Percentiles rank a stretch among this genome's conserved stretches.
Evolutionary conservation across 2,113 vertebrate species (phyloP).

Genomic region (Psephotus haematonotus): DNA sequence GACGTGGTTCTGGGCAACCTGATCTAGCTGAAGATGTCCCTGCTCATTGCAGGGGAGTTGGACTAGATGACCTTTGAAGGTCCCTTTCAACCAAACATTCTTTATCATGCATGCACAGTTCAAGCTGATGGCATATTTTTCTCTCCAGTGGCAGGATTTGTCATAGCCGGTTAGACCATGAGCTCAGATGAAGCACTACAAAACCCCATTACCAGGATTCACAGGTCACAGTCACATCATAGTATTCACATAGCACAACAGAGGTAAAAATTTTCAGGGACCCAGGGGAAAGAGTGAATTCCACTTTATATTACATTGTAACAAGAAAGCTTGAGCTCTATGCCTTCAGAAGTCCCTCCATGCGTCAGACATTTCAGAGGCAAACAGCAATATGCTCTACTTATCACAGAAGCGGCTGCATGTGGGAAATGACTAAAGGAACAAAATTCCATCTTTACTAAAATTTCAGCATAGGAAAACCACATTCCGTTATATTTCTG

Average conservation of each 20-base stretch:
- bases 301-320: not conserved
- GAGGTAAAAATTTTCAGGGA: not conserved
- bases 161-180: no score
- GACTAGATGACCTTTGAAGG: not conserved
- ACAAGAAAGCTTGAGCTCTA: not conserved
- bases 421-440: not conserved
- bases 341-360: not conserved
- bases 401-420: not conserved
- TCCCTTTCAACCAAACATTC: not conserved
- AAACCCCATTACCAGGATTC: not conserved
- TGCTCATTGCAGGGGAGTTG: not conserved
- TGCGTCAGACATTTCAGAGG: not conserved
- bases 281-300: rapidly evolving
- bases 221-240: not conserved
- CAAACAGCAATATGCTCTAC: not conserved
- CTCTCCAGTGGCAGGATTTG: rapidly evolving
- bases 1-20: not conserved
- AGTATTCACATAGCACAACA: not conserved
- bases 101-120: not conserved
- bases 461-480: not conserved
- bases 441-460: not conserved
- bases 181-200: not conserved
- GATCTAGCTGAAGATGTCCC: not conserved
- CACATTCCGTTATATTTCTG: not conserved
- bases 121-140: not conserved